Conservation (phyloP, 2,888 invertebrate genomes). For the Hydropsyche betteni region DNA sequence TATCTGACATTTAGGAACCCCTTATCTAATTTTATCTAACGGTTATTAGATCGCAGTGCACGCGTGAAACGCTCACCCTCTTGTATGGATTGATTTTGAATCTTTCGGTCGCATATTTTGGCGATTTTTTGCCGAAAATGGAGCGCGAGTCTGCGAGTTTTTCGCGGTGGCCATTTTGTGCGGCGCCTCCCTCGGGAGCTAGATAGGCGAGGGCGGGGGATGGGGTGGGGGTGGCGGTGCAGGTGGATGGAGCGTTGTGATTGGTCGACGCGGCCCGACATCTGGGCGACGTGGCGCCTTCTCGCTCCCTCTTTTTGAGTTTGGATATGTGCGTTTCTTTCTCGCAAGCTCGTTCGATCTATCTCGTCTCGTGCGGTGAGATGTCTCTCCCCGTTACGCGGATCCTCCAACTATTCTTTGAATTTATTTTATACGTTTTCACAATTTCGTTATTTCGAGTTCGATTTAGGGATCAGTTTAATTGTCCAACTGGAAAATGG, state of each 20-base stretch:
- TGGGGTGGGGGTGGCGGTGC: constrained; percentile 25
- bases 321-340: constrained; percentile 7
- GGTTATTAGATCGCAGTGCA: not conserved
- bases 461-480: too few relatives aligned
- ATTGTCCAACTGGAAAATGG: too few relatives aligned
- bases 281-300: constrained; percentile 25
- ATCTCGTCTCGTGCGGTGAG: constrained; percentile 15
- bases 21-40: constrained; percentile 33
- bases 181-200: constrained; percentile 28
- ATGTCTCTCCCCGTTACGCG: constrained; percentile 8
- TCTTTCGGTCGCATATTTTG: too few relatives aligned
- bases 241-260: constrained; percentile 30
- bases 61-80: not conserved
- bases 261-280: constrained; percentile 33
- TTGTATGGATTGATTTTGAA: too few relatives aligned
- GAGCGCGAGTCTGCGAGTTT: not conserved
- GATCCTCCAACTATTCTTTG: not conserved
- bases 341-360: constrained; percentile 16
- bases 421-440: not conserved
- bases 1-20: constrained; percentile 25
- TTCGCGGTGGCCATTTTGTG: constrained; percentile 36
- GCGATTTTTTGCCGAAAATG: too few relatives aligned
- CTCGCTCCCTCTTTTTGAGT: constrained; percentile 3
- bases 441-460: too few relatives aligned
- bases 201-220: not conserved